Evolutionary conservation across 1,140 invertebrate species (phyloP), one percentile per base, ranked within the genome.

Genomic region (Helicoverpa armigera): DNA sequence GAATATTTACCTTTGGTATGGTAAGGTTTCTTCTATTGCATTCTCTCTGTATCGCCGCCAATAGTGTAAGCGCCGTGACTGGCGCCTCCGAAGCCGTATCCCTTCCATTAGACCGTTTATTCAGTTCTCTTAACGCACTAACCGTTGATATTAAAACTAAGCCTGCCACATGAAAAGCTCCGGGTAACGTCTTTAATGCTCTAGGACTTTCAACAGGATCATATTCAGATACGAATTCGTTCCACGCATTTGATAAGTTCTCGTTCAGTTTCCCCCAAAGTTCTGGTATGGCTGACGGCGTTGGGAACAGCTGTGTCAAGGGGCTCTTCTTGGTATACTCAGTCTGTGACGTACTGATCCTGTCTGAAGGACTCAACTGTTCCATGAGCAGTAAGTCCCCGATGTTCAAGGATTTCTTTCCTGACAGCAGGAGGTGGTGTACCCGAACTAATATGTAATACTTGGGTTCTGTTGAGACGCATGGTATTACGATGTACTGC

Each of bases 211-310:
- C 97, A 2, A 96, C 91, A 0, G 97, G 97, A 91, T 98, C 97
- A 83, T 97, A 97, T 83, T 97, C 96, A 60, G 96, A 97, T 12
- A 98, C 96, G 80, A 98, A 97, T 85, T 98, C 97, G 84, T 98
- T 98, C 97, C 97, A 98, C 50, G 95, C 94, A 76, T 98, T 98
- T 16, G 96, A 96, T 23, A 97, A 94, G 60, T 96, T 96, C 83
- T 97, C 96, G 12, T 96, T 95, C 11, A 98, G 81, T 83, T 97
- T 96, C 54, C 96, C 96, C 86, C 96, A 96, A 4, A 98, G 94
- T 67, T 96, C 95, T 13, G 96, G 96, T 16, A 98, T 95, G 56
- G 97, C 96, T 50, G 96, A 95, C 0, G 97, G 97, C 60, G 95
- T 94, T 1, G 95, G 92, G 23, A 97, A 95, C 9, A 97, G 90